These are phyloP conservation scores for Clarias macrocephalus DNA, from an alignment of 2,113 vertebrate genomes.

Conservation along the genomic window DNA sequence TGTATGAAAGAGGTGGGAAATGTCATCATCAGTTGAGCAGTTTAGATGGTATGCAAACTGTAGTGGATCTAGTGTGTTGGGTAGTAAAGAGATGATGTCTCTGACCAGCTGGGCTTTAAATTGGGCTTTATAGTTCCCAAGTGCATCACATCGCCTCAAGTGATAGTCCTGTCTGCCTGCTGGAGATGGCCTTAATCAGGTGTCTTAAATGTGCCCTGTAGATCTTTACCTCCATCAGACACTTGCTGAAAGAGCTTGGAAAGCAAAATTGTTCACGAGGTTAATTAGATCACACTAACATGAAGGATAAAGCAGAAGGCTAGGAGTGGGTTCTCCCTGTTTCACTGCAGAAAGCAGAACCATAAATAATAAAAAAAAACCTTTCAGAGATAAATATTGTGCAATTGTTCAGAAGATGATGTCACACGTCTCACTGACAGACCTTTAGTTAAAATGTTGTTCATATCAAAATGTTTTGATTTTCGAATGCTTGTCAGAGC, in stretches of 20 bases:
- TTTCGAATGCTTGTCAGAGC: constrained; percentile 21
- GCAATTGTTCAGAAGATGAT: background rate
- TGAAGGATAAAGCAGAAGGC: too few relatives aligned
- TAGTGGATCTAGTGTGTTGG: too few relatives aligned
- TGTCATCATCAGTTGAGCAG: too few relatives aligned
- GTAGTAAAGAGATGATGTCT: too few relatives aligned
- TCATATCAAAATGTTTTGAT: background rate
- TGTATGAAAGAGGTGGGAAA: too few relatives aligned
- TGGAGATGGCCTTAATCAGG: background rate
- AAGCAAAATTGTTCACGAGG: too few relatives aligned
- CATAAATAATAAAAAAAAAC: background rate
- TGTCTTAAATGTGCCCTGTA: constrained; percentile 1
- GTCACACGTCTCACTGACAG: background rate
- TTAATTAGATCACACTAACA: too few relatives aligned
- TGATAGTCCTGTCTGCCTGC: background rate
- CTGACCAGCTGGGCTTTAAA: too few relatives aligned
- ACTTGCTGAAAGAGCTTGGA: constrained; percentile 49
- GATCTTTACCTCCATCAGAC: constrained; percentile 1
- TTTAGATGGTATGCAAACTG: too few relatives aligned
- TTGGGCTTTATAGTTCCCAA: background rate
- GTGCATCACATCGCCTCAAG: constrained; percentile 18
- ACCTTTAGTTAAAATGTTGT: background rate
- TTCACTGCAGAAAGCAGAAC: too few relatives aligned
- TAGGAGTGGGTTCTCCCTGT: too few relatives aligned
- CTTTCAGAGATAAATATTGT: constrained; percentile 17